These are phyloP conservation scores for Rhopilema esculentum DNA, from an alignment of 30 jellyfish, hydroid and myxozoan species.

Conservation along the genomic window DNA sequence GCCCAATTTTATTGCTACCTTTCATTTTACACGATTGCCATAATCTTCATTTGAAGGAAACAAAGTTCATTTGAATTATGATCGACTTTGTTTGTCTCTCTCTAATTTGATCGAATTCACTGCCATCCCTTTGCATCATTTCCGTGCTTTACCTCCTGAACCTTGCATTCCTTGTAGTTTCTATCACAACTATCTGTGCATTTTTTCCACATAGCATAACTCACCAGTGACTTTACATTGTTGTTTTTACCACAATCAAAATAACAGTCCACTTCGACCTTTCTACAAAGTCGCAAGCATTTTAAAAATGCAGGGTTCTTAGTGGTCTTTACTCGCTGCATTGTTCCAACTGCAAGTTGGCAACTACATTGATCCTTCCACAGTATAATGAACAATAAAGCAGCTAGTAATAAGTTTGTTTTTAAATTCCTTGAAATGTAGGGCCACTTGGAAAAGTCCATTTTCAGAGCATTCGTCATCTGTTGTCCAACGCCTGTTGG, in stretches of 20 bases:
- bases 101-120: too few relatives aligned
- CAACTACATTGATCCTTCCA: neutral
- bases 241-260: conserved; percentile 54
- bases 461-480: neutral
- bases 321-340: neutral
- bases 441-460: neutral
- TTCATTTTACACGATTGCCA: too few relatives aligned
- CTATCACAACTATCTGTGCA: conserved; percentile 64
- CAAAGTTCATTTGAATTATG: too few relatives aligned
- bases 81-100: too few relatives aligned
- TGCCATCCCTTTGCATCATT: too few relatives aligned
- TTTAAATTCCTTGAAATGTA: neutral
- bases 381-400: too few relatives aligned
- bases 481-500: too few relatives aligned
- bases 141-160: neutral
- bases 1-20: too few relatives aligned
- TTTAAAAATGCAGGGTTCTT: neutral
- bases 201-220: conserved; percentile 44
- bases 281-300: conserved; percentile 36
- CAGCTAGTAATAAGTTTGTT: neutral
- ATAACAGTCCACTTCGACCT: conserved; percentile 46
- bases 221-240: conserved; percentile 28
- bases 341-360: neutral
- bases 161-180: conserved; percentile 15
- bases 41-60: too few relatives aligned